Percentiles rank a stretch among this genome's conserved stretches.
These are phyloP conservation scores for Procambarus virginalis DNA, from an alignment of 1,140 invertebrate genomes.

Conservation along the genomic window DNA sequence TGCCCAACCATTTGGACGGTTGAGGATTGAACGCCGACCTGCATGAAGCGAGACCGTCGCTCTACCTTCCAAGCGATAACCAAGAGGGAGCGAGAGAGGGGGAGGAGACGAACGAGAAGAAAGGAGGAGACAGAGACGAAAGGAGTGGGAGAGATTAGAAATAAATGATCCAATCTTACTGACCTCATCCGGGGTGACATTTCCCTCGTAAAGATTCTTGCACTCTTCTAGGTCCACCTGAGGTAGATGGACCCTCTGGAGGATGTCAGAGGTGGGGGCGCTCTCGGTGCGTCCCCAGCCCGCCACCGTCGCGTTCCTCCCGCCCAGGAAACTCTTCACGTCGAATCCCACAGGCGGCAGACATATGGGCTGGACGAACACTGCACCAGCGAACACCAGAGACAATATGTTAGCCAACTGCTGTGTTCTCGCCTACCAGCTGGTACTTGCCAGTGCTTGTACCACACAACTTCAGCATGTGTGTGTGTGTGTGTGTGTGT, in stretches of 20 bases:
- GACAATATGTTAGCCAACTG: not conserved
- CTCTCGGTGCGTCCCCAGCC: constrained; percentile 17
- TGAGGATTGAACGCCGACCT: too few species aligned
- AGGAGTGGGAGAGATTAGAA: too few species aligned
- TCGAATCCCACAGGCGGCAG: constrained; percentile 9
- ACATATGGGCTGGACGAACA: constrained; percentile 8
- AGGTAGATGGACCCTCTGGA: constrained; percentile 1
- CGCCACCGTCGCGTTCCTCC: not conserved
- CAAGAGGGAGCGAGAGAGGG: not conserved
- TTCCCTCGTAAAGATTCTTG: not conserved
- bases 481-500: too few species aligned
- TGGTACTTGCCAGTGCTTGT: too few species aligned
- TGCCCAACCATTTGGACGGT: too few species aligned
- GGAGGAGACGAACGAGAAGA: not conserved
- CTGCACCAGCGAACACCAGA: not conserved
- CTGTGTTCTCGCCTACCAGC: too few species aligned
- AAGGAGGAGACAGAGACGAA: not conserved
- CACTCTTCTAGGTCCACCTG: not conserved
- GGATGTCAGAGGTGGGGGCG: not conserved
- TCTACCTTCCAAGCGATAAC: too few species aligned
- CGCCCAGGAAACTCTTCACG: not conserved
- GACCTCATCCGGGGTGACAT: not conserved
- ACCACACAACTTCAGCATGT: too few species aligned
- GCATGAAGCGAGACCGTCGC: too few species aligned
- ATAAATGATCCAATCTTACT: too few species aligned